A percentile compares a stretch with the other conserved stretches of the same genome.
These are phyloP conservation scores for Entomobrya multifasciata DNA, from an alignment of 2,888 invertebrate genomes.

Conservation along the genomic window DNA sequence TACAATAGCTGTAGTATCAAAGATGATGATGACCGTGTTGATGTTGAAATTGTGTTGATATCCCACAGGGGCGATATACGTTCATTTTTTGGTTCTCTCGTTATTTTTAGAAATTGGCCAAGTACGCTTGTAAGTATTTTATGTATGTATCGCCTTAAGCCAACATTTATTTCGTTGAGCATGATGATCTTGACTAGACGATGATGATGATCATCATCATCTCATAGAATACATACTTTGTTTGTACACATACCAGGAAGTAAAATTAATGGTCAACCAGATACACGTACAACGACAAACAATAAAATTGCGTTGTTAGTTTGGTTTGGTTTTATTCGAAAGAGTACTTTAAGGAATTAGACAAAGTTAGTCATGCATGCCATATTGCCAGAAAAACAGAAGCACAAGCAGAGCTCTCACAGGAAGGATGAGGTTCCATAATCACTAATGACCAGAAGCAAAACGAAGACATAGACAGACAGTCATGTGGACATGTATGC, in stretches of 20 bases:
- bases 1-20: too few relatives aligned
- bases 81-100: not conserved
- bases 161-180: not conserved
- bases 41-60: slow-evolving; percentile 57
- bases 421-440: slow-evolving; percentile 30
- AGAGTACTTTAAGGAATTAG: slow-evolving; percentile 10
- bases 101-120: slow-evolving; percentile 46
- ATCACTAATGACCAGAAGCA: slow-evolving; percentile 57
- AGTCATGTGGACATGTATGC: not conserved
- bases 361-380: slow-evolving; percentile 45
- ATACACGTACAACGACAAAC: not conserved
- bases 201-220: not conserved
- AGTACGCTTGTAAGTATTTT: slow-evolving; percentile 22
- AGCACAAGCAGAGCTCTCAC: not conserved
- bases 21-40: slow-evolving; percentile 38
- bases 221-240: not conserved
- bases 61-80: slow-evolving; percentile 61
- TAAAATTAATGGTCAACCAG: slow-evolving; percentile 40
- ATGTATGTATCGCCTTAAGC: not conserved
- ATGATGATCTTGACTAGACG: not conserved
- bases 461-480: slow-evolving; percentile 23
- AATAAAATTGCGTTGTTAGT: too few relatives aligned
- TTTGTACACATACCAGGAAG: slow-evolving; percentile 19
- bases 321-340: not conserved
- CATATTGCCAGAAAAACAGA: not conserved